Percentiles rank a stretch among this genome's conserved stretches.
Conservation (phyloP, 2,113 vertebrate species). For the Coracopsis vasa region DNA sequence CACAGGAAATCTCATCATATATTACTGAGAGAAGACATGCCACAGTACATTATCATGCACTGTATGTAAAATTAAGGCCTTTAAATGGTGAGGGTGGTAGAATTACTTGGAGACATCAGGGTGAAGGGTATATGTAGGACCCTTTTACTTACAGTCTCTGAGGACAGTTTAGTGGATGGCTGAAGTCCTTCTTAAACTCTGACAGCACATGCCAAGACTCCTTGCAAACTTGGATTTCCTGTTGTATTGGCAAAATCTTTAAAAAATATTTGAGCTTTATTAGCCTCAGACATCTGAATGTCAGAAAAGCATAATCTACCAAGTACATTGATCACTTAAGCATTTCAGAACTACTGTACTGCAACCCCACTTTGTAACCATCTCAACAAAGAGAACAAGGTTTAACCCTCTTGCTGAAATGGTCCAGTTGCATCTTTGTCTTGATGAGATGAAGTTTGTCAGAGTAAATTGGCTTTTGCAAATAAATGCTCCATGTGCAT, state of each 20-base stretch:
- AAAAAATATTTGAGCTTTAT: not conserved
- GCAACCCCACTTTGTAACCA: not conserved
- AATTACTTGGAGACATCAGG: not conserved
- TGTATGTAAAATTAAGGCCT: not conserved
- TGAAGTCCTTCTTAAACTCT: not conserved
- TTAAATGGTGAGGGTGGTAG: not conserved
- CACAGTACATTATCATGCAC: not conserved
- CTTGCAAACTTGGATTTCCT: not conserved
- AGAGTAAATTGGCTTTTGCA: not conserved
- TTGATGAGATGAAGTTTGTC: not conserved
- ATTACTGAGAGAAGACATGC: not conserved
- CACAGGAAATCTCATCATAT: not conserved
- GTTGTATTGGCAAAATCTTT: not conserved
- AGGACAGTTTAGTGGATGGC: not conserved
- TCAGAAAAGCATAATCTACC: not conserved
- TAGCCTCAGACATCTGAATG: not conserved
- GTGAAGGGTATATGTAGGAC: not conserved
- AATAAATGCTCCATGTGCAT: rapidly evolving
- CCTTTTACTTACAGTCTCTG: not conserved
- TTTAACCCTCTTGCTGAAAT: not conserved
- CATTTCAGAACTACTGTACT: not conserved
- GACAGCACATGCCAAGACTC: not conserved
- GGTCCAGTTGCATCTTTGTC: not conserved
- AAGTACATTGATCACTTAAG: not conserved
- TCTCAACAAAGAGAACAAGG: not conserved